Evolutionary conservation across 2,113 vertebrate genomes (phyloP).

Genomic region (Periophthalmus modestus): DNA sequence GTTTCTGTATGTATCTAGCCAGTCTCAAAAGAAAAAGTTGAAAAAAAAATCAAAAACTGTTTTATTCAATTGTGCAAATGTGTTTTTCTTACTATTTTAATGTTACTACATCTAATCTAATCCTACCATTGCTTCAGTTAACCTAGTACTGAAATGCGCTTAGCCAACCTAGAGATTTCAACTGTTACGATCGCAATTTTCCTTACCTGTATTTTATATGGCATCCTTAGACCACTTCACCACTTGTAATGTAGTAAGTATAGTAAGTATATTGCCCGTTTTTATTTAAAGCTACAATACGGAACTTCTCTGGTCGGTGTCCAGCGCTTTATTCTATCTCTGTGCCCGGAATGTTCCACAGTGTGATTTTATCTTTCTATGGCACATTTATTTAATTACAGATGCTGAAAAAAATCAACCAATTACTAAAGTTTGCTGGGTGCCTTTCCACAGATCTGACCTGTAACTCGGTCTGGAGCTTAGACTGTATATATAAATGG

Average conservation of each 20-base stretch:
- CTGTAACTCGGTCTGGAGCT: no score
- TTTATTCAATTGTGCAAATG: slow-evolving; percentile 79
- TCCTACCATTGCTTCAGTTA: slow-evolving; percentile 81
- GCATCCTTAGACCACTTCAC: slow-evolving; percentile 80
- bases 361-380: no score
- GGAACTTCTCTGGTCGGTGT: background rate
- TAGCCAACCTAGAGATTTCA: slow-evolving; percentile 81
- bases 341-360: no score
- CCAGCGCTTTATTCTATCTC: no score
- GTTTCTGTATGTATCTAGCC: slow-evolving; percentile 80
- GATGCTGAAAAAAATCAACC: no score
- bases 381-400: no score
- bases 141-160: slow-evolving; percentile 77
- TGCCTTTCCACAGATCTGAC: no score
- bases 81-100: slow-evolving; percentile 78
- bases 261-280: slow-evolving; percentile 73
- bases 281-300: background rate
- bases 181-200: slow-evolving; percentile 80
- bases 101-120: slow-evolving; percentile 81
- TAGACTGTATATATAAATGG: no score
- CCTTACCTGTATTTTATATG: slow-evolving; percentile 80
- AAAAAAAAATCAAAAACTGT: slow-evolving; percentile 71
- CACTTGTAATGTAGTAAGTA: slow-evolving; percentile 67
- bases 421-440: no score
- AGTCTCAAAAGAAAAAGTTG: slow-evolving; percentile 70